Evolutionary conservation across 2,888 invertebrate species (phyloP), one percentile per base, ranked within the genome.

Genomic region (Agonopterix arenella): DNA sequence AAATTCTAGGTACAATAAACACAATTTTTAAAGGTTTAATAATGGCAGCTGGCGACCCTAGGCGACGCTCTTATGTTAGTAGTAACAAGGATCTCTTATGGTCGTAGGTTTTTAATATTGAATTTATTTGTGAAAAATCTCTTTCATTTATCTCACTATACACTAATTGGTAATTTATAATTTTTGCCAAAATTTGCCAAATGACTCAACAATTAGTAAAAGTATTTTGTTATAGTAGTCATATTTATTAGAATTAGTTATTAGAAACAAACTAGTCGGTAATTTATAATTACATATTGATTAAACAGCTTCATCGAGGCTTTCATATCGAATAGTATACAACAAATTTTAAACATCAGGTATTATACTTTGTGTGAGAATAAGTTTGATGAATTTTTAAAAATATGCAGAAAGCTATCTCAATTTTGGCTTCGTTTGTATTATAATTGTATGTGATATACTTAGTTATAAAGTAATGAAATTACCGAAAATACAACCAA

Each of bases 131-230:
- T 11, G 1, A 44, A 9, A 16, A 16, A 10, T 44, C 10, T 44
- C 13, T 9, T 44, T 13, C 7, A 11, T 45, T 18, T 45, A 36
- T 36, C 8, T 44, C 44, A 42, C 38, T 40, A 13, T 7, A 11
- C 37, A 36, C 28, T n/a, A 43, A 61, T 64, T 73, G 68, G 66
- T 63, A 59, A 71, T 63, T 69, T 74, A 73, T 82, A 62, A 68
- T 81, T 80, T 53, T 83, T 71, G 84, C 84, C 84, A 88, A 86
- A 84, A 80, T 79, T 81, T 84, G 86, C 86, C 86, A 88, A 88
- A 88, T 75, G 62, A 74, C 75, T 81, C 73, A 68, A 79, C 54
- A 68, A 60, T 61, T 79, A 75, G 69, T 66, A 58, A 62, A 70
- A 66, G 52, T 68, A 69, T 73, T 72, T 66, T 59, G 56, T 66